phyloP scores from a whole-genome alignment of 1,140 invertebrate species.

The Listronotus bonariensis region DNA sequence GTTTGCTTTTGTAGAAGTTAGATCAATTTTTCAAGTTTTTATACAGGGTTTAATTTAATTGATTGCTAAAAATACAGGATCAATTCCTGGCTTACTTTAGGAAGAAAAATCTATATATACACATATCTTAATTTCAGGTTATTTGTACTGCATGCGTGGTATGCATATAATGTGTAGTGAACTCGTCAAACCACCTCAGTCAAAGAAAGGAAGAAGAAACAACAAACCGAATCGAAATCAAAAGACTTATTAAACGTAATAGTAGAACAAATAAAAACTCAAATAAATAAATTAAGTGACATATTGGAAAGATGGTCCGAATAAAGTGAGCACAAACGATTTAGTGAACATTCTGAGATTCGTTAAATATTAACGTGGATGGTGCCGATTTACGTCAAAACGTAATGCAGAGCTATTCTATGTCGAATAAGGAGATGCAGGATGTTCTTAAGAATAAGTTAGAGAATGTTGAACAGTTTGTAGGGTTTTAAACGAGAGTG shows the following conservation, averaged over 20 bases:
- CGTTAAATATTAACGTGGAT: constrained; percentile 43
- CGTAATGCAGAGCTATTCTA: constrained; percentile 43
- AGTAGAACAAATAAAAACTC: constrained; percentile 38
- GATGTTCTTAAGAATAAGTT: constrained; percentile 45
- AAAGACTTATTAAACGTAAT: constrained; percentile 37
- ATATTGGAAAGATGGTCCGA: constrained; percentile 42
- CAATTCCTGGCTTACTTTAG: no score
- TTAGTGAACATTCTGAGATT: constrained; percentile 40
- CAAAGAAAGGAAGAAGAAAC: constrained; percentile 44
- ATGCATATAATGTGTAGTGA: constrained; percentile 46
- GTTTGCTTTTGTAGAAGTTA: no score
- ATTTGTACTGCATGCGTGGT: constrained; percentile 42
- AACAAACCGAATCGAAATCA: constrained; percentile 34
- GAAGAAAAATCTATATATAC: background rate
- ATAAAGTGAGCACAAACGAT: constrained; percentile 27
- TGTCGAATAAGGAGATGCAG: constrained; percentile 45
- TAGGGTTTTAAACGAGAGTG: constrained; percentile 10
- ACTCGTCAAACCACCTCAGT: constrained; percentile 42
- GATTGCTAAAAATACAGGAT: no score
- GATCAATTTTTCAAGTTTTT: no score
- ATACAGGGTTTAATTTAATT: no score
- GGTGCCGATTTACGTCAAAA: constrained; percentile 40
- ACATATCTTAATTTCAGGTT: constrained; percentile 41
- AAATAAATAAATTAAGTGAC: constrained; percentile 40
- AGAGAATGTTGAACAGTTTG: constrained; percentile 39